Evolutionary conservation across 2,797 vertebrate genomes (phyloP).

Genomic region (Parambassis ranga): DNA sequence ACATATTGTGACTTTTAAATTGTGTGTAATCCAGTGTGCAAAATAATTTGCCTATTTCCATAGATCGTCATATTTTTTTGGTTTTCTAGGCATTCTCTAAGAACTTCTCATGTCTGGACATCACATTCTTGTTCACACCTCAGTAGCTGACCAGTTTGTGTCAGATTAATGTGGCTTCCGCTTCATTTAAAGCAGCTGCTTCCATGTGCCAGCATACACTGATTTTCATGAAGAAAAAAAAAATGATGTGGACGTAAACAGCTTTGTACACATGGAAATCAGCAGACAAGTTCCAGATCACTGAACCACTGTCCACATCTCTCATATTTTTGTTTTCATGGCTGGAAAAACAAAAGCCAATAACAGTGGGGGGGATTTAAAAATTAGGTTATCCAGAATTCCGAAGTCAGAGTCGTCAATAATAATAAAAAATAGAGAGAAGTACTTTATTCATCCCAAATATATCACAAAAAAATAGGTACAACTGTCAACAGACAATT

Average conservation of each 20-base stretch:
- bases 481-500: too few relatives aligned
- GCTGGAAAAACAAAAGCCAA: background rate
- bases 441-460: too few relatives aligned
- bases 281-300: background rate
- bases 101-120: background rate
- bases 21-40: too few relatives aligned
- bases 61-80: too few relatives aligned
- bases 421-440: too few relatives aligned
- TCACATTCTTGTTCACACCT: background rate
- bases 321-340: background rate
- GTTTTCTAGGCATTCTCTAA: too few relatives aligned
- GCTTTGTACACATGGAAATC: background rate
- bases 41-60: too few relatives aligned
- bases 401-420: too few relatives aligned
- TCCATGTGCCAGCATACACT: background rate
- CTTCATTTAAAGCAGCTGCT: conserved; percentile 4
- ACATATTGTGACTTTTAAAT: too few relatives aligned
- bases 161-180: background rate
- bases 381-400: too few relatives aligned
- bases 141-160: background rate
- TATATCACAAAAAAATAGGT: too few relatives aligned
- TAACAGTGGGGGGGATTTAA: background rate
- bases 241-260: background rate
- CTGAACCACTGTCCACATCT: background rate
- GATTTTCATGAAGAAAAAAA: too few relatives aligned